Base-by-base conservation (phyloP, 2,888 invertebrate genomes). In the Laspeyria flexula region DNA sequence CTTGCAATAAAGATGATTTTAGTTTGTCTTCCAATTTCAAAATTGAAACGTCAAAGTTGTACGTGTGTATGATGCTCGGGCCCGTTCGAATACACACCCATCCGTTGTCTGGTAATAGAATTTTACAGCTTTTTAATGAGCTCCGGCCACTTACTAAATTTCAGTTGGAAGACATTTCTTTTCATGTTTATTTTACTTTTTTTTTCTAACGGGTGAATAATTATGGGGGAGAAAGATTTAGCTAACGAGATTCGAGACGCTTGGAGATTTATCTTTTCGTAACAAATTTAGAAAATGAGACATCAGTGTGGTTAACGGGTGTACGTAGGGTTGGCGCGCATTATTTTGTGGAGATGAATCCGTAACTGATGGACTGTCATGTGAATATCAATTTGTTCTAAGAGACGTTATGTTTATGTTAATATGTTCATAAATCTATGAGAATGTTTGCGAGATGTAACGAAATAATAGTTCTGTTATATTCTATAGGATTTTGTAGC, bases 201-300 rank as follows among this genome's bases (percentile, higher is more conserved):
- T 68, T 81, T 79, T 86, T 75, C 65, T 65, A 66, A 65, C 64
- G 71, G 75, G 79, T 89, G 86, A 89, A 85, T 90, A 89, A 90
- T 90, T 87, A 86, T 80, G 68, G 79, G 78, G 81, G 83, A 79
- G 87, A 88, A 81, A 86, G 84, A 88, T 87, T 88, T 89, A 89
- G 79, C 86, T 88, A 90, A 90, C 90, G 88, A 90, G 89, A 83
- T 62, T 75, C 76, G 80, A 78, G 86, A 84, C 85, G 85, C 80
- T 79, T 64, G 76, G 79, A 86, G 88, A 91, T 91, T 90, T 91
- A 90, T 91, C 88, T 88, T 86, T 87, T 87, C 86, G 85, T 81
- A 88, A 87, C 88, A 81, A 85, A 91, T 90, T 90, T 91, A 90
- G 90, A 90, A 89, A 90, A 85, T 90, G 90, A 90, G 90, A 89